These are phyloP conservation scores for Tachycineta bicolor DNA, from an alignment of 2,113 vertebrate genomes.

Conservation along the genomic window DNA sequence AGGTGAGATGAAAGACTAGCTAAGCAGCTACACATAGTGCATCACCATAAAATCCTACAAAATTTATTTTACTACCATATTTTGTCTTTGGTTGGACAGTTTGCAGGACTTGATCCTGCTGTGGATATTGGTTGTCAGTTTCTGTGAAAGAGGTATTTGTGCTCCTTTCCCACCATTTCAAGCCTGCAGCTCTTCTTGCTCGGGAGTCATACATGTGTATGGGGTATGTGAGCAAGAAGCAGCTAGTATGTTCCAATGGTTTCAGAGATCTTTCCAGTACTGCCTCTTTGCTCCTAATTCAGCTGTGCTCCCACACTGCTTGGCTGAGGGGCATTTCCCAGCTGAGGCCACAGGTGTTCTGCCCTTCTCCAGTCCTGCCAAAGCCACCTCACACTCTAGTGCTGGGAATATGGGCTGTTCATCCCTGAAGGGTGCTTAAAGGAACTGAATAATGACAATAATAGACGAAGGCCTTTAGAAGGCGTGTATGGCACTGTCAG, in stretches of 20 bases:
- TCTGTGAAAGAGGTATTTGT: background rate
- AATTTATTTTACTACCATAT: background rate
- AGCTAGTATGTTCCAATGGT: rapidly evolving
- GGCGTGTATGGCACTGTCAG: background rate
- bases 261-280: background rate
- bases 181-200: background rate
- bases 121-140: background rate
- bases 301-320: background rate
- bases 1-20: background rate
- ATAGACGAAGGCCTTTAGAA: background rate
- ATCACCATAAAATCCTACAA: background rate
- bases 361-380: background rate
- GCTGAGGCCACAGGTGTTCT: background rate
- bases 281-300: background rate
- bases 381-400: background rate
- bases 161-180: background rate
- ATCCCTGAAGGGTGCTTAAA: background rate
- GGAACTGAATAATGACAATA: background rate
- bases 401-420: rapidly evolving
- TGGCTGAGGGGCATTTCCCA: background rate
- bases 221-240: background rate
- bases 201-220: rapidly evolving
- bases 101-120: background rate
- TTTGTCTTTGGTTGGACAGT: background rate
- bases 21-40: background rate